Percentiles rank a stretch among this genome's conserved stretches.
Evolutionary conservation across 2,113 vertebrate genomes (phyloP).

Genomic region (Notothenia coriiceps): DNA sequence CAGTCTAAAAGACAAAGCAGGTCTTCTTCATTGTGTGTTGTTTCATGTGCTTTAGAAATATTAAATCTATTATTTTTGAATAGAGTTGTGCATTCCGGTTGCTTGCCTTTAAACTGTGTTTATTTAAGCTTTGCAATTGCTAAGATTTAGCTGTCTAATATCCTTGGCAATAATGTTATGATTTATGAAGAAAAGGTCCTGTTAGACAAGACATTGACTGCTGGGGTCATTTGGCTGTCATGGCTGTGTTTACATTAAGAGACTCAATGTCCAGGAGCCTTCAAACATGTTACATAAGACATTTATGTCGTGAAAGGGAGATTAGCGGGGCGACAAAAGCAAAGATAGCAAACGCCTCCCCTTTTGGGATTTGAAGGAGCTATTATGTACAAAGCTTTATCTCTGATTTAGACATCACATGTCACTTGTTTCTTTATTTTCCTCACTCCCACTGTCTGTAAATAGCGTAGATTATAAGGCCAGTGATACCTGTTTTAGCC

Average conservation of each 20-base stretch:
- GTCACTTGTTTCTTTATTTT: not conserved
- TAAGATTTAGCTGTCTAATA: not conserved
- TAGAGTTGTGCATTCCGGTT: not conserved
- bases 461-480: too few relatives aligned
- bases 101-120: not conserved
- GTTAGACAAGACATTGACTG: not conserved
- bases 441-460: not conserved
- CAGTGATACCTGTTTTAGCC: not conserved
- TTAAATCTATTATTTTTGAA: not conserved
- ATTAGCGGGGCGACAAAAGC: conserved; percentile 27
- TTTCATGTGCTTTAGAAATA: not conserved
- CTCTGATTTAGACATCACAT: not conserved
- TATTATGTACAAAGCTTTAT: conserved; percentile 36
- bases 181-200: not conserved
- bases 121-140: not conserved
- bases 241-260: conserved; percentile 11
- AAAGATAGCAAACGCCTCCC: conserved; percentile 4
- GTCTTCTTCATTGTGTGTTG: not conserved
- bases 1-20: conserved; percentile 3
- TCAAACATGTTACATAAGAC: conserved; percentile 46
- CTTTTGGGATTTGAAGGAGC: conserved; percentile 12
- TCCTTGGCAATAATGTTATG: not conserved
- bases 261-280: conserved; percentile 23
- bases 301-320: conserved; percentile 21
- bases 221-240: conserved; percentile 2